Evolutionary conservation across 2,797 vertebrate species (phyloP), one percentile per base, ranked within the genome.

Genomic region (Falco biarmicus): DNA sequence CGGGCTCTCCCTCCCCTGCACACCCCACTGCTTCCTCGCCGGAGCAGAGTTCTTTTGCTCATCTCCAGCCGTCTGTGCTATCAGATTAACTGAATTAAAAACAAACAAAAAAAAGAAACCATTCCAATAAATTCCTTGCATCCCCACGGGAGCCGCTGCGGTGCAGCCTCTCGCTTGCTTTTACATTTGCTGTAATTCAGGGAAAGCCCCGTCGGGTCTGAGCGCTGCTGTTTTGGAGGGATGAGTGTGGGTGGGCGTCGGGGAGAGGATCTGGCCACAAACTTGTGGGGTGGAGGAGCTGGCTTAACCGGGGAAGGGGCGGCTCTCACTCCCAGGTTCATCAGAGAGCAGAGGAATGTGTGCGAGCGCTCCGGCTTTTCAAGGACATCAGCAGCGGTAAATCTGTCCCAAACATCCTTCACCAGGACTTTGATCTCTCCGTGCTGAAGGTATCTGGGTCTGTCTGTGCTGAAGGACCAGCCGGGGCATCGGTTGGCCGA

Each of bases 301-400:
- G 53, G 51, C 11, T 41, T 80, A 15, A 28, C 12, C 0, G 1
- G 19, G 80, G 45, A 22, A 41, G 86, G 71, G 54, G 24, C 37
- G 34, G 0, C 78, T 81, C 88, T 54, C 37, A 0, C 25, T 93
- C n/a, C 92, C 97, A 98, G 98, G 93, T 98, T 7, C 97, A 98
- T 73, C 98, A 97, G 78, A 95, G 98, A 85, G 98, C 88, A 0
- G 95, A 61, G 15, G 98, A 98, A 24, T 98, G 98, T 4, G 26
- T 91, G 16, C 95, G 63, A 45, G 97, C 88, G 0, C 92, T 98
- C 76, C 93, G 13, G 66, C 93, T 98, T 83, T 93, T 98, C 37
- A 63, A 81, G 50, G 96, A 95, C n/a, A 81, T 97, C 60, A 53
- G 93, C 22, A n/a, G 54, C 0, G 98, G 98, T 24, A 71, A 50